These are phyloP conservation scores for Hyperoplus immaculatus DNA, from an alignment of 2,797 vertebrate species.

Conservation along the genomic window DNA sequence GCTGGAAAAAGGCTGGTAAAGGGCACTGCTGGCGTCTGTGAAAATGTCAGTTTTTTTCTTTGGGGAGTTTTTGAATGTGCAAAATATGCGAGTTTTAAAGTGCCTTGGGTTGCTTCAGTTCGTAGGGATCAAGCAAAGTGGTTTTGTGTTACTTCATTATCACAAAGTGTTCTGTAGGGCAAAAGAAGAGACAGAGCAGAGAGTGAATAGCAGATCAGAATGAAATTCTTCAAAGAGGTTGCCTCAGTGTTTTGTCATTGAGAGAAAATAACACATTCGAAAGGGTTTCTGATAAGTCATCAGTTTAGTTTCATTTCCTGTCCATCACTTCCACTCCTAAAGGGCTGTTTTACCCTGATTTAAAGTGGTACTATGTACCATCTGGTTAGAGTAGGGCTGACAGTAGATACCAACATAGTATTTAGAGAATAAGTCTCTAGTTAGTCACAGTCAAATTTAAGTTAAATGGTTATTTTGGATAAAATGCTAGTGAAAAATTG, in stretches of 20 bases:
- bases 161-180: constrained; percentile 70
- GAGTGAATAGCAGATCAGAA: constrained; percentile 1
- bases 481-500: no score
- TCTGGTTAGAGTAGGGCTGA: no score
- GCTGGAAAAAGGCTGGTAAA: constrained; percentile 5
- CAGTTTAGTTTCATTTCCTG: neutral
- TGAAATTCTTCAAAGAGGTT: neutral
- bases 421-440: no score
- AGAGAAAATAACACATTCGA: constrained; percentile 1
- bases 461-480: no score
- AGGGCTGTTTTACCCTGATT: neutral
- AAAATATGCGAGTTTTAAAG: constrained; percentile 7
- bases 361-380: no score
- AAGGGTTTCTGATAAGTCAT: neutral
- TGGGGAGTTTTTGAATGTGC: constrained; percentile 2
- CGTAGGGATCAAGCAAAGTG: constrained; percentile 22
- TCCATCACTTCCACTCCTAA: neutral
- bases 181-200: constrained; percentile 32
- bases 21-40: constrained; percentile 25
- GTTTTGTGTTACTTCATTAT: constrained; percentile 81
- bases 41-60: constrained; percentile 31
- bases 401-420: no score
- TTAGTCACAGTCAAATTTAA: no score
- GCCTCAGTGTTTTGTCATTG: neutral
- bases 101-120: constrained; percentile 18